These are phyloP conservation scores for Allobates femoralis DNA, from an alignment of 2,797 vertebrate genomes.

Conservation along the genomic window DNA sequence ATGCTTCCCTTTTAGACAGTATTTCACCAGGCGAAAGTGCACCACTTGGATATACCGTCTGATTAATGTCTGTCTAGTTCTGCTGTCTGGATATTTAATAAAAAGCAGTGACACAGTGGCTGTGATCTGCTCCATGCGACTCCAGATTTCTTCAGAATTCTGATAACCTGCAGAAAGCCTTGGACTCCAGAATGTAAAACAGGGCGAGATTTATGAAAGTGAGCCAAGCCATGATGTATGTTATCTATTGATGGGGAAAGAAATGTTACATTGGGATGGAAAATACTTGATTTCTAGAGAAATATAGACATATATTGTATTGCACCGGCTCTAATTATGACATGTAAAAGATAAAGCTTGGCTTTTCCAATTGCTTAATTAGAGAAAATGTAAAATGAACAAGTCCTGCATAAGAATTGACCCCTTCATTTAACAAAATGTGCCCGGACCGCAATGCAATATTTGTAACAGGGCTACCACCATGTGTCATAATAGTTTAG, in stretches of 20 bases:
- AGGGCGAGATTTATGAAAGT: neutral
- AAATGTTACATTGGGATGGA: neutral
- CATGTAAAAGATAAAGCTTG: neutral
- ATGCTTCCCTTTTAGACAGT: conserved; percentile 61
- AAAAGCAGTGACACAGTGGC: conserved; percentile 61
- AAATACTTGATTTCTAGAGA: neutral
- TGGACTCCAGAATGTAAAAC: conserved; percentile 23
- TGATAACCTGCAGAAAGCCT: conserved; percentile 41
- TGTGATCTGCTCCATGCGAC: conserved; percentile 54
- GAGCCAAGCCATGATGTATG: neutral
- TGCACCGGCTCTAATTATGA: neutral
- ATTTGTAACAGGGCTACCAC: neutral
- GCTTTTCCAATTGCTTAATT: too few species aligned
- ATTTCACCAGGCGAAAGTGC: conserved; percentile 66
- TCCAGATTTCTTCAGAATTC: conserved; percentile 61
- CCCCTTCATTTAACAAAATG: neutral
- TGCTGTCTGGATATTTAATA: conserved; percentile 60
- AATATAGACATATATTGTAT: neutral
- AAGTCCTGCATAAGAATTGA: neutral
- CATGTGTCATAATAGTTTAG: too few species aligned
- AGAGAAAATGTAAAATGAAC: neutral
- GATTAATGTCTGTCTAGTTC: conserved; percentile 65
- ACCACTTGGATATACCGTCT: conserved; percentile 63
- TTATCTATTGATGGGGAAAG: neutral
- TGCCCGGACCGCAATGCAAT: neutral